A percentile compares a stretch with the other conserved stretches of the same genome.
Evolutionary conservation across 2,888 invertebrate genomes (phyloP).

Genomic region (Loripinus fragilis): DNA sequence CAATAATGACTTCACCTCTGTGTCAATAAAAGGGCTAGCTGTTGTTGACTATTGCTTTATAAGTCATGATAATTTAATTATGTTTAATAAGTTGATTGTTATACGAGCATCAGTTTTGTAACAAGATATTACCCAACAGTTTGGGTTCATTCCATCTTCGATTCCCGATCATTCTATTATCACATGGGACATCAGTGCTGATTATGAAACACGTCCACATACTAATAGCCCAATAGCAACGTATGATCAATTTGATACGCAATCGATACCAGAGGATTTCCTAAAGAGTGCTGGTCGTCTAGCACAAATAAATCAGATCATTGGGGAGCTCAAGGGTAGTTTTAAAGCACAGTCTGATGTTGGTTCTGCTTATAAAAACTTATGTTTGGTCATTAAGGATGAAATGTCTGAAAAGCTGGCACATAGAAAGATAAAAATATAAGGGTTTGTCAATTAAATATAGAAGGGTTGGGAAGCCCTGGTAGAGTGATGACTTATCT

Average conservation of each 20-base stretch:
- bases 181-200: constrained; percentile 1
- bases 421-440: background rate
- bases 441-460: background rate
- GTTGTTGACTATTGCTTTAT: constrained; percentile 35
- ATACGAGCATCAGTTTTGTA: background rate
- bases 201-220: background rate
- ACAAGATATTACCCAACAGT: background rate
- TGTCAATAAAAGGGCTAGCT: constrained; percentile 24
- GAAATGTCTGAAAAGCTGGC: constrained; percentile 20
- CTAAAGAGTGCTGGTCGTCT: background rate
- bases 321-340: constrained; percentile 19
- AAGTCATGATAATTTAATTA: constrained; percentile 17
- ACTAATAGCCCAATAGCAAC: background rate
- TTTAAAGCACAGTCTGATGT: constrained; percentile 25
- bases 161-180: constrained; percentile 29
- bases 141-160: background rate
- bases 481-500: background rate
- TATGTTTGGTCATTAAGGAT: constrained; percentile 16
- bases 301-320: constrained; percentile 12
- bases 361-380: constrained; percentile 26
- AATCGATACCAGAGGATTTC: constrained; percentile 24
- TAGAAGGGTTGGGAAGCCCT: constrained; percentile 24
- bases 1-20: constrained; percentile 31
- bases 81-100: constrained; percentile 19
- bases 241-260: constrained; percentile 11